Evolutionary conservation across 2,797 vertebrate genomes (phyloP), one percentile per base, ranked within the genome.

Genomic region (Heliangelus exortis): DNA sequence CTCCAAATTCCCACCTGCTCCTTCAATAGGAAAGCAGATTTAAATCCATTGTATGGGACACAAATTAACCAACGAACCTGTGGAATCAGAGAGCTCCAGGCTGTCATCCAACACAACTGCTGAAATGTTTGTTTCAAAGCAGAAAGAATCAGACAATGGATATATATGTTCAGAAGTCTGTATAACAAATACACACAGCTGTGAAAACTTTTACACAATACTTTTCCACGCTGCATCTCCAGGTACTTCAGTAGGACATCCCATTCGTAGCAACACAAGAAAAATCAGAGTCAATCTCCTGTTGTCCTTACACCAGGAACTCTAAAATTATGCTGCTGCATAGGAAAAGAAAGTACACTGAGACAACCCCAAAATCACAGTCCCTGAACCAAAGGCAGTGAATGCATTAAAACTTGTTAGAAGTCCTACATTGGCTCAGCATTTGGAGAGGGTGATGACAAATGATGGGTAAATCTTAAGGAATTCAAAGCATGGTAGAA

Each of bases 371-470:
- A 74, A 67, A 89, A 81, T 51, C 45, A 50, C 55, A 93, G 73
- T 48, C 76, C 66, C 80, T 76, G 69, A 83, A 78, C 33, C 14
- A 63, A 76, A 85, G 39, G 68, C 51, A 84, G 28, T 3, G 34
- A 93, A 92, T 58, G 82, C 26, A 91, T 73, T 84, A 67, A 66
- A 14, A 53, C 48, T 75, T 50, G 17, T 63, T 29, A 69, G 55
- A 84, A 73, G 53, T 91, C 80, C 91, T 74, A 58, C 41, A 57
- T 85, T 84, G 93, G 95, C 82, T 92, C 91, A 87, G 95, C 95
- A 84, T 86, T 95, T 87, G 63, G 2, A 91, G 55, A 84, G 29
- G 63, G 48, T 20, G 45, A 71, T 57, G 74, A 81, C 84, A 83
- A 73, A 62, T 31, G 48, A 18, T 77, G 87, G 45, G 53, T 79